A percentile compares a stretch with the other conserved stretches of the same genome.
Conservation (phyloP, 1,140 invertebrate species). For the Drosophila sucinea region DNA sequence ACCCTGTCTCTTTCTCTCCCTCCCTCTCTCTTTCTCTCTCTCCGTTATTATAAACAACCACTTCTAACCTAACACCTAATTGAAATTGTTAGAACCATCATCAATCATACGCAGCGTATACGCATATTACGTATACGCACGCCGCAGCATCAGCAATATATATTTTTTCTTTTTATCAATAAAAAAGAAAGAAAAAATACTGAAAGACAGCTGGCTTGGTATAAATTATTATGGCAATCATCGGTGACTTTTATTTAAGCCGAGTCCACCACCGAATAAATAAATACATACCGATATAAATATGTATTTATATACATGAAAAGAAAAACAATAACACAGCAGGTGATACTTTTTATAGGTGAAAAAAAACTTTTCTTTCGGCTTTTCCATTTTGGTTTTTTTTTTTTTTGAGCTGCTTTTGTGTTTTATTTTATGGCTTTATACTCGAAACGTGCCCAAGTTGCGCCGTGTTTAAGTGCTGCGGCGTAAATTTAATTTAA, state of each 20-base stretch:
- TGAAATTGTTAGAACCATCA: constrained; percentile 64
- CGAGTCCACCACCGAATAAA: constrained; percentile 5
- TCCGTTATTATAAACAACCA: constrained; percentile 18
- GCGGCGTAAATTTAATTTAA: constrained; percentile 62
- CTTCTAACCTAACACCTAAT: constrained; percentile 53
- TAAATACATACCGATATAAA: constrained; percentile 9
- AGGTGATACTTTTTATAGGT: constrained; percentile 70
- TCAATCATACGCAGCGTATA: constrained; percentile 62
- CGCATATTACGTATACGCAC: constrained; percentile 53
- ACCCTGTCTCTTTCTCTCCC: background rate
- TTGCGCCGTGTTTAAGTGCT: constrained; percentile 28
- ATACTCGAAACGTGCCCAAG: constrained; percentile 49
- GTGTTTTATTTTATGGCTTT: constrained; percentile 44
- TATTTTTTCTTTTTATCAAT: constrained; percentile 50
- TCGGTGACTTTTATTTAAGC: constrained; percentile 71
- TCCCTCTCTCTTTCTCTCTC: background rate
- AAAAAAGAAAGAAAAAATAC: background rate
- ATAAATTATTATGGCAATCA: constrained; percentile 79
- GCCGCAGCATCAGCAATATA: constrained; percentile 61
- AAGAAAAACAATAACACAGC: constrained; percentile 73
- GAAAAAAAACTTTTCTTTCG: constrained; percentile 2
- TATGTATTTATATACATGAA: constrained; percentile 5
- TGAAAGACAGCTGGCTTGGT: constrained; percentile 22
- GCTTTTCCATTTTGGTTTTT: background rate
- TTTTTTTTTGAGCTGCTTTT: constrained; percentile 4